Evolutionary conservation across 2,888 invertebrate genomes (phyloP), one percentile per base, ranked within the genome.

Genomic region (Dicroscelio sp.): DNA sequence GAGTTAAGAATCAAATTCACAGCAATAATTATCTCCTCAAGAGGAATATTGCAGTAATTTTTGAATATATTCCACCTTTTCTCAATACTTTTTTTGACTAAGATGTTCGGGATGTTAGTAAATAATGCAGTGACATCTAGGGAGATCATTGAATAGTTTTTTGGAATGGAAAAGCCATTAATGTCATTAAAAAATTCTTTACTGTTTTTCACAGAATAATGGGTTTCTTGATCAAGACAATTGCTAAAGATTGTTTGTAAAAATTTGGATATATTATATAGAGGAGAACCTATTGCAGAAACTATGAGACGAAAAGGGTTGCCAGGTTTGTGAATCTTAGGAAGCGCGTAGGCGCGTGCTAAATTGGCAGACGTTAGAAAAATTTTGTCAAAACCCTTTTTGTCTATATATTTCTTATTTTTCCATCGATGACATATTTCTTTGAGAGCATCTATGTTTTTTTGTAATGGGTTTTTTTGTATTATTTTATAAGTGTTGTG

Each of bases 141-240:
- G 76, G 76, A 76, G 8, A 76, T 76, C 35, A 76, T 33, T 10
- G 23, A 14, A 23, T 65, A 33, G 20, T 65, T 33, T 4, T 65
- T 6, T 31, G 65, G 65, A n/a, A 65, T 31, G 10, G 6, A 38
- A 38, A 27, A 5, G 17, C 27, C 17, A 6, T 60, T 60, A 17
- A 60, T 48, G 20, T 52, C 1, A 20, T 48, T n/a, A 2, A 27
- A 31, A 20, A 75, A 48, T 4, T 75, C 30, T 14, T 31, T 17
- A 75, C 75, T 75, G 27, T 75, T 75, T 27, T 75, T 75, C 2
- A 75, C 20, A 25, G 55, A 75, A 75, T 52, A 48, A 52, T 52
- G 17, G 3, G 1, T 25, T 75, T 75, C 55, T 17, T 52, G 5
- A 27, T 23, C 60, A 27, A 78, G 10, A 17, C 6, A 31, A 20